Evolutionary conservation across 2,888 invertebrate genomes (phyloP), one percentile per base, ranked within the genome.

Genomic region (Diloba caeruleocephala): DNA sequence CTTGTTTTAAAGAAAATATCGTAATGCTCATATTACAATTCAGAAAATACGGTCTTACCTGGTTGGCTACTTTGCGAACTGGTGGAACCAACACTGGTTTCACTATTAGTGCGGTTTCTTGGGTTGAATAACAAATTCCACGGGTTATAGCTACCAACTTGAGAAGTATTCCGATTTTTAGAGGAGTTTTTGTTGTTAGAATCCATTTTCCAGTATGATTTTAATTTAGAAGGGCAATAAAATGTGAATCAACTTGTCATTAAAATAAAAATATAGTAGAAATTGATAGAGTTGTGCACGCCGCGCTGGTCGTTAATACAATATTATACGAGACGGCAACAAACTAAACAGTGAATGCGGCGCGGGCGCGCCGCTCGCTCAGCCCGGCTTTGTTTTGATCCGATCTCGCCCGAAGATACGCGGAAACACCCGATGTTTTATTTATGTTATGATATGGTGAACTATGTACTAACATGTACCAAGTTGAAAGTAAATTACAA

Each of bases 91-190:
- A 78, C 82, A 78, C 92, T 93, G 62, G 82, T 90, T 76, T 92
- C 93, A 83, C 93, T 93, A 67, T 87, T 90, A 4, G 89, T 87
- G 23, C 93, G 87, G 41, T 73, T 84, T 74, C 93, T 84, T 43
- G 87, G 67, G 42, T 73, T 88, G 64, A 92, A 92, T 61, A 92
- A 80, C 63, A 91, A 83, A 84, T 88, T 92, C 89, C 89, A 92
- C 26, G 92, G 92, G 59, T 80, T 91, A 63, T 89, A 90, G 61
- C 69, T 84, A 2, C 81, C 68, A 53, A 59, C 74, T 50, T 79
- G 82, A 0, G 78, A 50, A 49, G 77, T 78, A 60, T 81, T 85
- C 57, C 73, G 80, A 37, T 65, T 79, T 63, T 89, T 88, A 7
- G 84, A 23, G 0, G 67, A 58, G 28, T 74, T 69, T 69, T 92